Evolutionary conservation across 2,113 vertebrate genomes (phyloP).

Genomic region (Petaurus breviceps): DNA sequence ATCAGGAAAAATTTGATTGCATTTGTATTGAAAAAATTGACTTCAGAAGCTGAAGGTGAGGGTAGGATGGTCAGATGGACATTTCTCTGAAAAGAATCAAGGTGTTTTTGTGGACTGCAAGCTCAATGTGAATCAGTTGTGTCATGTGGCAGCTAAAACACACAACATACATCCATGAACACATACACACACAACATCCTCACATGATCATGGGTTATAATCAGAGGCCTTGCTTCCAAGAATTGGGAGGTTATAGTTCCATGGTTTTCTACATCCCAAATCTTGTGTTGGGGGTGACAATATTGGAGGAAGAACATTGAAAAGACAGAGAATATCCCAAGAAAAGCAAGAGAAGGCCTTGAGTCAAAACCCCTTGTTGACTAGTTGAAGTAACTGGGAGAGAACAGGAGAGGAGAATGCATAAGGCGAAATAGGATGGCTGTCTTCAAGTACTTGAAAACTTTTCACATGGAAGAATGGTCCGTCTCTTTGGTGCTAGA

Average conservation of each 20-base stretch:
- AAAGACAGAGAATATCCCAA: not conserved
- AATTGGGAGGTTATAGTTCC: not conserved
- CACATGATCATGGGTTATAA: not conserved
- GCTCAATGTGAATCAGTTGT: not conserved
- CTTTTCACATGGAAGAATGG: no score
- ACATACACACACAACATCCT: no score
- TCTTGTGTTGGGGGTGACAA: no score
- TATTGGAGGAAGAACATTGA: not conserved
- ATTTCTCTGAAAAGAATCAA: not conserved
- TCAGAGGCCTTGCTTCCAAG: not conserved
- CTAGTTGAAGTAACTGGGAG: not conserved
- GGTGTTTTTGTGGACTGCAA: not conserved
- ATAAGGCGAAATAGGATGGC: no score
- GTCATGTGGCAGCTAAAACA: not conserved
- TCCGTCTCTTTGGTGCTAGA: no score
- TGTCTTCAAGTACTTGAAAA: no score
- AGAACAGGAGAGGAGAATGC: not conserved
- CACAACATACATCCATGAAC: not conserved
- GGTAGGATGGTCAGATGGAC: not conserved
- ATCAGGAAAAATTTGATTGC: not conserved
- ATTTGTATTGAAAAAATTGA: not conserved
- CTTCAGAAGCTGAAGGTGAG: not conserved
- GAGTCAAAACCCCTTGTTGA: not conserved
- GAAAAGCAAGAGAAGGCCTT: not conserved
- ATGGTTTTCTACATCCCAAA: not conserved